Evolutionary conservation across 2,797 vertebrate species (phyloP).

Genomic region (Clamator glandarius): DNA sequence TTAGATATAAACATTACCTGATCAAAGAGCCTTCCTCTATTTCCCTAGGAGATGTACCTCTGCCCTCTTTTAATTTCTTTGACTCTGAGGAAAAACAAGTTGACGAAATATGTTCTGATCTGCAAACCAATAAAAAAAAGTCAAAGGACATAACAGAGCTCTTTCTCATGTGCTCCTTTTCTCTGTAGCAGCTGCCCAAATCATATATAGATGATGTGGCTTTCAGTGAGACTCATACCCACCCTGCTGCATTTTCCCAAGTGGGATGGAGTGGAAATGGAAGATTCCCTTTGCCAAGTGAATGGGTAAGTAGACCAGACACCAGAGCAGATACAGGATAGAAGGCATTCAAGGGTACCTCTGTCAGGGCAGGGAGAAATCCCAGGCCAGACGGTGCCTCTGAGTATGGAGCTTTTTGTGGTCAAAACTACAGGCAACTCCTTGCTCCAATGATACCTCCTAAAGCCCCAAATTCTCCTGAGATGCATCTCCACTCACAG

Average conservation of each 20-base stretch:
- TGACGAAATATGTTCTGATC: not conserved
- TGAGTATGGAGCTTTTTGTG: not conserved
- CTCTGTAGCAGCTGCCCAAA: not conserved
- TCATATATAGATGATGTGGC: not conserved
- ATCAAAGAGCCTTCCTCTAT: not conserved
- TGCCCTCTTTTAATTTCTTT: not conserved
- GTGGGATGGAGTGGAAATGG: not conserved
- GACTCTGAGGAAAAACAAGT: not conserved
- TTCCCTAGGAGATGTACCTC: not conserved
- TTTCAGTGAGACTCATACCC: not conserved
- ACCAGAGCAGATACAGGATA: not conserved
- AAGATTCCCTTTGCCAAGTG: not conserved
- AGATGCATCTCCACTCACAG: not conserved
- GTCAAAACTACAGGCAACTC: not conserved
- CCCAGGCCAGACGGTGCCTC: not conserved
- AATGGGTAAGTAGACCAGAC: not conserved
- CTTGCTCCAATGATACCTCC: fast-evolving
- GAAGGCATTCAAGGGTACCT: not conserved
- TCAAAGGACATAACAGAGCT: not conserved
- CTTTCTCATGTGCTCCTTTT: not conserved
- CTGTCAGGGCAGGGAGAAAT: not conserved
- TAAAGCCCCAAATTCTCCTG: not conserved
- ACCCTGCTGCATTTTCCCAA: not conserved
- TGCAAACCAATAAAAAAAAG: not conserved
- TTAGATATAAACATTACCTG: not conserved